Evolutionary conservation across 2,113 vertebrate genomes (phyloP).

Genomic region (Parus major): DNA sequence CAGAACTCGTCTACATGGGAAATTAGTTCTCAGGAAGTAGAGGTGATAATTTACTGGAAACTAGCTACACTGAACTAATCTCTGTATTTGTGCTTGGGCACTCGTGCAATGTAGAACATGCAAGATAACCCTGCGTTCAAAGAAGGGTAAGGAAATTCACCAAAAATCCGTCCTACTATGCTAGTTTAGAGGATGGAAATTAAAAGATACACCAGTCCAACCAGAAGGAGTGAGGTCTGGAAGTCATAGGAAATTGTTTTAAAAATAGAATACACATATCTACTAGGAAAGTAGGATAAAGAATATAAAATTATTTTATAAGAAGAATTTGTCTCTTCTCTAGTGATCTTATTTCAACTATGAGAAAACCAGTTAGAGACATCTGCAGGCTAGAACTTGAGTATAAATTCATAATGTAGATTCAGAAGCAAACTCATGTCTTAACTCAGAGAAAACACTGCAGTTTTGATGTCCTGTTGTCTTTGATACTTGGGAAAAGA

Average conservation of each 20-base stretch:
- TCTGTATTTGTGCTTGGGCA: background rate
- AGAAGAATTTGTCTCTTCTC: background rate
- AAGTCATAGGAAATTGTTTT: background rate
- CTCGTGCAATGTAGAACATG: rapidly evolving
- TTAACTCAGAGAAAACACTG: background rate
- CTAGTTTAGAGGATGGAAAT: background rate
- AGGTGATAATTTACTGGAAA: background rate
- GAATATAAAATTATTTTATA: background rate
- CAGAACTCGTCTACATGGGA: background rate
- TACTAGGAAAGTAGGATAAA: background rate
- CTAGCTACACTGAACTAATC: background rate
- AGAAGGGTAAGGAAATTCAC: background rate
- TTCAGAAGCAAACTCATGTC: background rate
- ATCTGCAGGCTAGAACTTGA: background rate
- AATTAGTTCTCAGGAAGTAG: background rate
- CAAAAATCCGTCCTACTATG: background rate
- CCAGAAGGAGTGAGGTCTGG: background rate
- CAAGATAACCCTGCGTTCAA: background rate
- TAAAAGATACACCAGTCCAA: background rate
- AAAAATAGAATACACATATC: background rate
- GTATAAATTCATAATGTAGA: background rate
- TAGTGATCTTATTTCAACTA: background rate
- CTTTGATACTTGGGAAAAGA: background rate
- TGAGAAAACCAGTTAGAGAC: background rate
- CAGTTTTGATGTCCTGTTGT: background rate